Base-by-base conservation (phyloP, 2,113 vertebrate species). In the Petromus typicus region DNA sequence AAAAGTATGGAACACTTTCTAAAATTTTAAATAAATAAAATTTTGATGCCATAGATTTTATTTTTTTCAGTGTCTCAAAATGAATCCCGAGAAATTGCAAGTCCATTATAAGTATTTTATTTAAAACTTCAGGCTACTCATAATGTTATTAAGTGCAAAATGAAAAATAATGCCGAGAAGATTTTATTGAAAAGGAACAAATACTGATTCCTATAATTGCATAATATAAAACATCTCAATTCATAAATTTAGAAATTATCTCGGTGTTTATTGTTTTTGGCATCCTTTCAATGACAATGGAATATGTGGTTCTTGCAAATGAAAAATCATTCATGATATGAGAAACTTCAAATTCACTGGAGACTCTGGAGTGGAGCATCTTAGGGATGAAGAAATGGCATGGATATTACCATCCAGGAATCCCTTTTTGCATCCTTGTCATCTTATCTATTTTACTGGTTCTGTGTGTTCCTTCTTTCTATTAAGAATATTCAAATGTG, bases 401-500 rank as follows among this genome's bases (percentile, higher is more conserved):
- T 16, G 25, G 20, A 83, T 45, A 78, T 57, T 86, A 51, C 25
- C 23, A 76, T 4, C 2, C 37, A 79, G 37, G n/a, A 63, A 91
- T 48, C 16, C 37, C 79, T 56, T 34, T 90, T 69, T 80, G 22
- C 16, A 43, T 61, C 86, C 32, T 10, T 34, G 66, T 56, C 32
- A n/a, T n/a, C 45, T 54, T 3, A 80, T 34, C 48, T 89, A 22
- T 83, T 92, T 81, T 64, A 84, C 73, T 75, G 23, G 6, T 69
- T 91, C 59, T 89, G 17, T 81, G 57, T 57, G 20, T 87, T 14
- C 17, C 8, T 69, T 69, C 8, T 3, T 93, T 80, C 40, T 96
- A 34, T 76, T 91, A 32, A 81, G 43, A 96, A 93, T 90, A 94
- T 91, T 87, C 91, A 95, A 93, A 96, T 69, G 3, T 96, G 81